Evolutionary conservation across 2,888 invertebrate species (phyloP).

Genomic region (Lysandra bellargus): DNA sequence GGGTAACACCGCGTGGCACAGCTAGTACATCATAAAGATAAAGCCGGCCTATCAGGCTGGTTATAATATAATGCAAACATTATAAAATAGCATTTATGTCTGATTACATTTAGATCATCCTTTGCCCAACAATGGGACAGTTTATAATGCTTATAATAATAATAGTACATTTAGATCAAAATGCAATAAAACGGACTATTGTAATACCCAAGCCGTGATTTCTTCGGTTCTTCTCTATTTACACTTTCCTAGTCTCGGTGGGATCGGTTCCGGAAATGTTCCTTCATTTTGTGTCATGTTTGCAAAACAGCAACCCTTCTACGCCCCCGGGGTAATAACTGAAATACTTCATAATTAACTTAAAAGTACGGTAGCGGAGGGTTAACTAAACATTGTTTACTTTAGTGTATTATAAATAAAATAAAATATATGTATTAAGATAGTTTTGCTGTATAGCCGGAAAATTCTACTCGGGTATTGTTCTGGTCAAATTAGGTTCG

Average conservation of each 20-base stretch:
- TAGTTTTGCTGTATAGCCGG: too few species aligned
- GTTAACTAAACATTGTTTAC: background rate
- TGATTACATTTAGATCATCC: too few species aligned
- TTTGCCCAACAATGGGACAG: too few species aligned
- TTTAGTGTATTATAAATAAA: background rate
- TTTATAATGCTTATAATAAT: too few species aligned
- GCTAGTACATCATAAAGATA: too few species aligned
- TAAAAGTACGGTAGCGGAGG: background rate
- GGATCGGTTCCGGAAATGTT: background rate
- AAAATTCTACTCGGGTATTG: too few species aligned
- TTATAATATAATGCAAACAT: too few species aligned
- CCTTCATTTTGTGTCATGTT: conserved; percentile 6
- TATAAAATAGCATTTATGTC: too few species aligned
- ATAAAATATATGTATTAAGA: background rate
- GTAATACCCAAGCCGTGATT: background rate
- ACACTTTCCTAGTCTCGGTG: background rate
- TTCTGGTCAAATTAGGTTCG: too few species aligned
- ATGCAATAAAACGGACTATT: background rate
- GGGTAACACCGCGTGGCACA: too few species aligned
- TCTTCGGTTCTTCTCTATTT: background rate
- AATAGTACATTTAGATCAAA: background rate
- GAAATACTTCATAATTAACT: conserved; percentile 16
- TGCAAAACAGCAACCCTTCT: conserved; percentile 11
- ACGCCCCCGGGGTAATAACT: background rate
- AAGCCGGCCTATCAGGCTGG: too few species aligned